Evolutionary conservation across 2,113 vertebrate species (phyloP), one percentile per base, ranked within the genome.

Genomic region (Mellivora capensis): DNA sequence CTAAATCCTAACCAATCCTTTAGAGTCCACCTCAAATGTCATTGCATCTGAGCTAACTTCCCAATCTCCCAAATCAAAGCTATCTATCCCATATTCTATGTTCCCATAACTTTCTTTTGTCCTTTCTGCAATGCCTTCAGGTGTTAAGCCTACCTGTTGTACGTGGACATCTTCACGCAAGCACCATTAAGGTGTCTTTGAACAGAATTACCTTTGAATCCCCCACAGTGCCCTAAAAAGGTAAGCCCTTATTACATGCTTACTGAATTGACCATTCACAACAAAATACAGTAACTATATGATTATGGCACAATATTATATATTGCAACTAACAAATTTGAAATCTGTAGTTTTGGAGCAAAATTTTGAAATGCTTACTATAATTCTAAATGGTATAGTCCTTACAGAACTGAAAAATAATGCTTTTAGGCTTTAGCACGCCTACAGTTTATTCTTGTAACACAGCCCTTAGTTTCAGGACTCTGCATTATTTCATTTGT

Each of bases 61-160:
- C 54, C 29, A 67, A 1, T 52, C 52, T 79, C 25, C 34, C 31
- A 74, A 47, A 42, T 62, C 29, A 47, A 37, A 93, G 37, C 13
- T 54, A 37, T 54, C 10, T 37, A 37, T 39, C 17, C 31, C 47
- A 34, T 79, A 15, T 31, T 87, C 39, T 49, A 1, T 17, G 23
- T 84, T 52, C 74, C 74, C 25, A 84, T 0, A 71, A 15, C 20
- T 52, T 82, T 79, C 59, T 64, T 80, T 54, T 13, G 44, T 39
- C 4, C 67, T 29, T 81, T n/a, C 49, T 54, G 7, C 85, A 4
- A 13, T 3, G 0, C 1, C 18, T 2, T 20, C n/a, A 14, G 4
- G 21, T 12, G 3, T 76, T 31, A 31, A 64, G 77, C 47, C 44
- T 64, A 37, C 37, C 23, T 37, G 4, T 31, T 54, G 10, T 34